phyloP scores from a whole-genome alignment of 2,113 vertebrate species.

The Theristicus caerulescens region DNA sequence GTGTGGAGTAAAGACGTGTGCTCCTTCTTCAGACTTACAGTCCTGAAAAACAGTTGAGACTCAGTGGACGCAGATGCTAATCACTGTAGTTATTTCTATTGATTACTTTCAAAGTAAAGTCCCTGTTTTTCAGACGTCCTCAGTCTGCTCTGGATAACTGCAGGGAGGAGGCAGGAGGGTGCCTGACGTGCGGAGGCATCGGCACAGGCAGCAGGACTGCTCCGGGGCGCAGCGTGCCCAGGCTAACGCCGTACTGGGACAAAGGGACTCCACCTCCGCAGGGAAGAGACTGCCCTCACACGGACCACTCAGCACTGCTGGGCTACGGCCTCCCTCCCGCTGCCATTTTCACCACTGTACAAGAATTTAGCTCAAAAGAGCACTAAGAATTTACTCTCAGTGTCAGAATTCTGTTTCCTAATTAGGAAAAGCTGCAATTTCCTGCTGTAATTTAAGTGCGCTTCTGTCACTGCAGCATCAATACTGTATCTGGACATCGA shows the following conservation, averaged over 20 bases:
- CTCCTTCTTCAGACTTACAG: conserved; percentile 46
- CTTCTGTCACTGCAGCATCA: background rate
- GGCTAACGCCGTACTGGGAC: no score
- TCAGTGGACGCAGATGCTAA: fast-evolving
- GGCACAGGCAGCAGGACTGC: background rate
- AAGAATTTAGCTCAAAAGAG: background rate
- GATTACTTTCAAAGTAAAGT: background rate
- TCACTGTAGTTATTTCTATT: fast-evolving
- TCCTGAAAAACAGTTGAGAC: conserved; percentile 57
- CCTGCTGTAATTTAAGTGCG: background rate
- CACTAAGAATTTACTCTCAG: background rate
- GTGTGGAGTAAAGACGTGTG: conserved; percentile 78
- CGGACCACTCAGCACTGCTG: no score
- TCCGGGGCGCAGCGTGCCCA: background rate
- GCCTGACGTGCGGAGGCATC: no score
- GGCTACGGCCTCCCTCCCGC: background rate
- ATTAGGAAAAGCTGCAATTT: background rate
- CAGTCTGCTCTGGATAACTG: background rate
- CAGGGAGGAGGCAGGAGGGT: background rate
- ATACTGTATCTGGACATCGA: background rate
- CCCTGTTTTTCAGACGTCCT: background rate
- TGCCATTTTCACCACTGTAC: background rate
- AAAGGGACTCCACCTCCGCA: background rate
- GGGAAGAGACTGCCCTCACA: background rate
- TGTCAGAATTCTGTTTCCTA: background rate